Evolutionary conservation across 2,797 vertebrate genomes (phyloP).

Genomic region (Threskiornis aethiopicus): DNA sequence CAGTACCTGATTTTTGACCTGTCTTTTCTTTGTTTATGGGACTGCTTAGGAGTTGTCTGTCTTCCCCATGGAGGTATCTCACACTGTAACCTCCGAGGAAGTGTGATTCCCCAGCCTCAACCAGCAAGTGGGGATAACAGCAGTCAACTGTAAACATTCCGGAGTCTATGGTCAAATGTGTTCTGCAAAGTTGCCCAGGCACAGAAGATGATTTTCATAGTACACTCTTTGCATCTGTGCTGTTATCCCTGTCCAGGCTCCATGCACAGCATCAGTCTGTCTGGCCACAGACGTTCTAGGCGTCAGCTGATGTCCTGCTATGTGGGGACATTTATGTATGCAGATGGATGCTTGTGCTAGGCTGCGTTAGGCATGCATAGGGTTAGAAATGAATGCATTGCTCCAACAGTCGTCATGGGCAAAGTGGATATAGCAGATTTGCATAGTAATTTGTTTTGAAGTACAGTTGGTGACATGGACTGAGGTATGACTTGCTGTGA

Average conservation of each 20-base stretch:
- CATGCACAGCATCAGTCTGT: not conserved
- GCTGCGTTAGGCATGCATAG: not conserved
- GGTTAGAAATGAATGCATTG: not conserved
- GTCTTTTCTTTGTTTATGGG: not conserved
- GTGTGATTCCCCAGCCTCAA: not conserved
- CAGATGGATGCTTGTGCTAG: not conserved
- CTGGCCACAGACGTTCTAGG: fast-evolving
- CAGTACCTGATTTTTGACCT: not conserved
- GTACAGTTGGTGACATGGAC: not conserved
- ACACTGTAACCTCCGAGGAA: not conserved
- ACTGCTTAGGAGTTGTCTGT: not conserved
- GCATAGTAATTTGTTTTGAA: not conserved
- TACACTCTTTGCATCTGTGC: not conserved
- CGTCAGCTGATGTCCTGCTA: not conserved
- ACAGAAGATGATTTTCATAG: not conserved
- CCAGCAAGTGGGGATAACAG: not conserved
- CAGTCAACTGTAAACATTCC: not conserved
- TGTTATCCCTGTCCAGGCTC: not conserved
- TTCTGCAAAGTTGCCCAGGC: not conserved
- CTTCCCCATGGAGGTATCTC: not conserved
- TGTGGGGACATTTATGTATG: not conserved
- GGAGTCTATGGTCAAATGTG: not conserved
- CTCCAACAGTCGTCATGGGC: fast-evolving
- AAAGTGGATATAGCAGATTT: not conserved
- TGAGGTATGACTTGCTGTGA: not conserved